Conservation (phyloP, 2,113 vertebrate genomes). For the Synodontis membranacea region DNA sequence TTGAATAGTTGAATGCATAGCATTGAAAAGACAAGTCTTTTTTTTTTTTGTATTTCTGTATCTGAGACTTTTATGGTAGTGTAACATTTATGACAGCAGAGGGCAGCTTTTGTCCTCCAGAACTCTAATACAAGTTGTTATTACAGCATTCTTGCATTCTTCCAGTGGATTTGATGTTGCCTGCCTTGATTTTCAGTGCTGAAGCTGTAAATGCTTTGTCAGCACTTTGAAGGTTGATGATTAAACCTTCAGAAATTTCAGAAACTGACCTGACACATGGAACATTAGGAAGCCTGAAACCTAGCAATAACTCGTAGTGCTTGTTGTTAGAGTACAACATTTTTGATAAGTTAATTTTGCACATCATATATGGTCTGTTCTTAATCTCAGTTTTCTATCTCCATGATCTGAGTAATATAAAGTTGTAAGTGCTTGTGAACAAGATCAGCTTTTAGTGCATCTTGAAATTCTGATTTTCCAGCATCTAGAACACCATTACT, state of each 20-base stretch:
- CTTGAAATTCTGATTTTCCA: neutral
- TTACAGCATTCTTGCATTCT: neutral
- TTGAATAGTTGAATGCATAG: too few species aligned
- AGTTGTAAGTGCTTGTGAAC: neutral
- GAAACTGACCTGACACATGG: neutral
- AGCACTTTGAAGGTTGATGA: neutral
- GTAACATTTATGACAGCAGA: slow-evolving; percentile 43
- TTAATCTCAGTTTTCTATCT: neutral
- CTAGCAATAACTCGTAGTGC: neutral
- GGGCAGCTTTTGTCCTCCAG: slow-evolving; percentile 41
- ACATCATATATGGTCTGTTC: neutral
- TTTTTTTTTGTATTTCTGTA: too few species aligned
- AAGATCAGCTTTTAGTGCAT: neutral
- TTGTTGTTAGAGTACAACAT: neutral
- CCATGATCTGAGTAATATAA: neutral
- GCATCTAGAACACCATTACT: neutral
- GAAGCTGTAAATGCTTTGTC: neutral
- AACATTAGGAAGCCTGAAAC: neutral
- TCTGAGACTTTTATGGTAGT: neutral
- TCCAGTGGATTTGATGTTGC: neutral
- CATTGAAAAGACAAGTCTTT: neutral
- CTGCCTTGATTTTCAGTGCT: neutral
- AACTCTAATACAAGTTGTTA: neutral
- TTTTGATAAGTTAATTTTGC: neutral
- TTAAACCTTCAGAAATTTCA: neutral